A percentile compares a stretch with the other conserved stretches of the same genome.
phyloP scores from a whole-genome alignment of 2,113 vertebrate genomes.

The Lagopus muta region DNA sequence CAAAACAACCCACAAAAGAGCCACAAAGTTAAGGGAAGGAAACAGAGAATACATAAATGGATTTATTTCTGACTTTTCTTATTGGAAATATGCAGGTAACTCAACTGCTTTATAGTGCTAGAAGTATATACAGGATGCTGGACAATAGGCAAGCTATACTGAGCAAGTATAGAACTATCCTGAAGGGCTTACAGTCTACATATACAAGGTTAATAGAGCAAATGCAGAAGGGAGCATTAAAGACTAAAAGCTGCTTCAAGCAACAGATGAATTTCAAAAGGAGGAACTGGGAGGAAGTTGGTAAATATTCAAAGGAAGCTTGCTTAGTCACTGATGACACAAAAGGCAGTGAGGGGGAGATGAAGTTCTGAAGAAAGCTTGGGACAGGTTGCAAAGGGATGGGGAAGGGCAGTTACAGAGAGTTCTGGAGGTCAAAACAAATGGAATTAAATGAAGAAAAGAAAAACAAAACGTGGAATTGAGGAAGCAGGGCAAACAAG shows the following conservation, averaged over 20 bases:
- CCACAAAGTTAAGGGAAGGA: background rate
- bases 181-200: constrained; percentile 25
- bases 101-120: background rate
- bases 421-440: constrained; percentile 25
- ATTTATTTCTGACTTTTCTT: background rate
- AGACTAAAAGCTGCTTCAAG: background rate
- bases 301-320: constrained; percentile 25
- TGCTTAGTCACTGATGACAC: background rate
- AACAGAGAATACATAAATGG: background rate
- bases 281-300: background rate
- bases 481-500: constrained; percentile 13
- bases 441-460: background rate
- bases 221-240: constrained; percentile 10
- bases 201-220: background rate
- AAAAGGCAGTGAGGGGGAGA: constrained; percentile 4
- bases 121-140: constrained; percentile 1
- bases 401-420: background rate
- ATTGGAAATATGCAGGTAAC: background rate
- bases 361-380: background rate
- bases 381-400: background rate
- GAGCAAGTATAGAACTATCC: constrained; percentile 14
- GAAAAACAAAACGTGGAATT: background rate
- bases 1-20: background rate
- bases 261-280: constrained; percentile 4
- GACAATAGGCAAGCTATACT: constrained; percentile 5